phyloP scores from a whole-genome alignment of 2,888 invertebrate species.

The Mechanitis messenoides region DNA sequence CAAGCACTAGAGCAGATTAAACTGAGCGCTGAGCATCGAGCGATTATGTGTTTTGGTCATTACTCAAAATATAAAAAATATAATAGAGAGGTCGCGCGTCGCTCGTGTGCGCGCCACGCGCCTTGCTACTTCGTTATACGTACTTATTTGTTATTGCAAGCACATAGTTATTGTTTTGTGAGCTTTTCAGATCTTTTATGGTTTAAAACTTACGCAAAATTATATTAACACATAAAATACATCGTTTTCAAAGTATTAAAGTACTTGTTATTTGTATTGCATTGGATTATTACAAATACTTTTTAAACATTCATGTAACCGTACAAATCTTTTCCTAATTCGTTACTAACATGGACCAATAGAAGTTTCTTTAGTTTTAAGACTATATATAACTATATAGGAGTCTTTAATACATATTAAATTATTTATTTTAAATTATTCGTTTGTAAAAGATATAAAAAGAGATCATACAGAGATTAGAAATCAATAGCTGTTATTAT shows the following conservation, averaged over 20 bases:
- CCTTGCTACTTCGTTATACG: background rate
- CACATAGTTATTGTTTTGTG: constrained; percentile 9
- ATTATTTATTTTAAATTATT: no score
- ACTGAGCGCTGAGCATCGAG: constrained; percentile 39
- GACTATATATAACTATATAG: no score
- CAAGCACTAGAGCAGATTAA: constrained; percentile 51
- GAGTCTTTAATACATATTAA: no score
- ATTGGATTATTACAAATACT: no score
- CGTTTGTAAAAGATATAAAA: no score
- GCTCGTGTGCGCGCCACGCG: constrained; percentile 39
- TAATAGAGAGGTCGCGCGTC: constrained; percentile 33
- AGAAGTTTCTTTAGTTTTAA: no score
- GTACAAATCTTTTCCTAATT: no score
- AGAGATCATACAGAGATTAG: no score
- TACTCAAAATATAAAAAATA: constrained; percentile 40
- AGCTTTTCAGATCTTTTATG: constrained; percentile 5
- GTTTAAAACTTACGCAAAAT: background rate
- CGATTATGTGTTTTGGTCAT: constrained; percentile 64
- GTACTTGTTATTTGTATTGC: background rate
- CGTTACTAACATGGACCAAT: no score
- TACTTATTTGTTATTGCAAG: no score
- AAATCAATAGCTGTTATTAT: no score
- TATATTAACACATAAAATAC: background rate
- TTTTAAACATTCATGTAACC: no score
- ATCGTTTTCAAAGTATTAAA: background rate